A percentile compares a stretch with the other conserved stretches of the same genome.
These are phyloP conservation scores for Gastrophysa polygoni DNA, from an alignment of 2,888 invertebrate genomes.

Conservation along the genomic window DNA sequence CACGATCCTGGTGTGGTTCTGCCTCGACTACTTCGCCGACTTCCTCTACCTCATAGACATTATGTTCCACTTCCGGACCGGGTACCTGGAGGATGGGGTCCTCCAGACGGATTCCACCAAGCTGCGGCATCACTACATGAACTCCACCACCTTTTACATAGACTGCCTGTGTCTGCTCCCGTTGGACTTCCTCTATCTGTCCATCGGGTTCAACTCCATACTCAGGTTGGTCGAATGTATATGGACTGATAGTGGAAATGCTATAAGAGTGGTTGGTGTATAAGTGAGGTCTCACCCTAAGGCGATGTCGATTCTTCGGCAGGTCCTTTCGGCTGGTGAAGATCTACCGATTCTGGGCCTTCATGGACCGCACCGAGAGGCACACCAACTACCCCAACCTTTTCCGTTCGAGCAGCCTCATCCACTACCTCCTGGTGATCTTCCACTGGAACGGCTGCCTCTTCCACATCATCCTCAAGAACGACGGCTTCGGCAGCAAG, in stretches of 20 bases:
- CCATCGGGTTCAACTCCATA: constrained; percentile 94
- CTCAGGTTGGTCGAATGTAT: constrained; percentile 82
- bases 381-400: constrained; percentile 99
- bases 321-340: constrained; percentile 30
- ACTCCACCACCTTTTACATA: constrained; percentile 93
- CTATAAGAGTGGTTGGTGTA: too few relatives aligned
- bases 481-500: constrained; percentile 92
- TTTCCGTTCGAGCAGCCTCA: constrained; percentile 88
- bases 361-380: constrained; percentile 97
- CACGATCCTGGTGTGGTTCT: constrained; percentile 93
- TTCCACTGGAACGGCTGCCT: constrained; percentile 99
- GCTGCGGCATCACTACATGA: constrained; percentile 96
- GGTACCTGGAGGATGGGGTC: constrained; percentile 97
- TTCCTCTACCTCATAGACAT: constrained; percentile 96
- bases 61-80: constrained; percentile 96
- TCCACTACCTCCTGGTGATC: constrained; percentile 96
- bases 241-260: background rate
- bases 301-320: too few relatives aligned
- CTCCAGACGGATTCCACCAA: constrained; percentile 94
- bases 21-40: constrained; percentile 95
- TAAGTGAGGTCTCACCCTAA: too few relatives aligned
- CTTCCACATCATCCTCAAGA: constrained; percentile 95
- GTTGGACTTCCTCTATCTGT: constrained; percentile 96
- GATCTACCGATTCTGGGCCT: constrained; percentile 93
- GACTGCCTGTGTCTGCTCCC: constrained; percentile 98